phyloP scores from a whole-genome alignment of 2,888 invertebrate species.

The Orthosia gracilis region DNA sequence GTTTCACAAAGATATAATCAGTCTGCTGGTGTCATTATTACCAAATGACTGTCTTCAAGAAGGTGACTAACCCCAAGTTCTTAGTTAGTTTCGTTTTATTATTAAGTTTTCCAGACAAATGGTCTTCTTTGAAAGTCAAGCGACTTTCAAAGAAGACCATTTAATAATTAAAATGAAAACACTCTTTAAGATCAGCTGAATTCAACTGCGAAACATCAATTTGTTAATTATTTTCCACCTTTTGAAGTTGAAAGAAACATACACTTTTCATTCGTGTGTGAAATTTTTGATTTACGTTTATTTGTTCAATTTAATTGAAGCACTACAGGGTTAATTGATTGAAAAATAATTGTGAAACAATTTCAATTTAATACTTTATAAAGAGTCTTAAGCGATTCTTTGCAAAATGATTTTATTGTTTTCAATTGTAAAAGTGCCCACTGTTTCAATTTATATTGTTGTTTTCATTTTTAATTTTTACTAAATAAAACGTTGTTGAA shows the following conservation, averaged over 20 bases:
- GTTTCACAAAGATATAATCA: conserved; percentile 11
- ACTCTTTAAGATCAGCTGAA: conserved; percentile 45
- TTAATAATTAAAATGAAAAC: conserved; percentile 57
- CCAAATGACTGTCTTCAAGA: conserved; percentile 10
- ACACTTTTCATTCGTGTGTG: conserved; percentile 41
- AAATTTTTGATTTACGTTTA: conserved; percentile 29
- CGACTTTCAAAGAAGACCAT: conserved; percentile 50
- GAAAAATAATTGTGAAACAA: conserved; percentile 32
- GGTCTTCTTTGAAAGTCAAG: background rate
- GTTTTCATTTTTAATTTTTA: background rate
- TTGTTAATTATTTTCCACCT: conserved; percentile 60
- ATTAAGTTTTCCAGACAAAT: conserved; percentile 52
- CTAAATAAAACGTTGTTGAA: background rate
- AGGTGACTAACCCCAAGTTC: background rate
- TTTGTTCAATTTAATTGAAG: conserved; percentile 48
- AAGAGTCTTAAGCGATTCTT: background rate
- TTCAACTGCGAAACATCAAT: conserved; percentile 44
- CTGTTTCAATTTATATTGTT: background rate
- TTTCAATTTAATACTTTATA: conserved; percentile 3
- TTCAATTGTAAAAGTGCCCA: background rate
- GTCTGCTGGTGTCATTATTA: background rate
- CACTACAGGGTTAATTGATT: conserved; percentile 40
- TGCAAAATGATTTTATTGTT: background rate
- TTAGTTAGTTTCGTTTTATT: conserved; percentile 45
- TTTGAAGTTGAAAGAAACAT: conserved; percentile 47